These are phyloP conservation scores for Gymnothorax reevesii DNA, from an alignment of 2,797 vertebrate species.

Conservation along the genomic window DNA sequence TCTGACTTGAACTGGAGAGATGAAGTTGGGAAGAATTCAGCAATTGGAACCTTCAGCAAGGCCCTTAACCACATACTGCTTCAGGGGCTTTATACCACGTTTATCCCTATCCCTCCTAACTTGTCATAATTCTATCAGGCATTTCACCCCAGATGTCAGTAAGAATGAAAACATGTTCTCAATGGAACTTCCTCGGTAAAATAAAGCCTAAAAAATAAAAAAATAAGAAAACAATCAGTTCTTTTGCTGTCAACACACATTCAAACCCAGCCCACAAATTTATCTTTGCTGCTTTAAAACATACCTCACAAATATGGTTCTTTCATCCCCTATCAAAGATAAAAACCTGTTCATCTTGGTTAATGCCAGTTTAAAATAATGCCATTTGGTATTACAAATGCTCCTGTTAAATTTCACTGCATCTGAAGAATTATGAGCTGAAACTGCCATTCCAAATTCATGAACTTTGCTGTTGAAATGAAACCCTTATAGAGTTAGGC, in stretches of 20 bases:
- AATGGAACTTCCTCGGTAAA: no score
- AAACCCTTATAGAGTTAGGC: background rate
- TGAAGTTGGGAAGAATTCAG: no score
- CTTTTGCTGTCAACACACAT: constrained; percentile 8
- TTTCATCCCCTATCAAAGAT: background rate
- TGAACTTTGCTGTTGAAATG: background rate
- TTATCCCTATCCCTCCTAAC: no score
- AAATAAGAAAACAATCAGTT: background rate
- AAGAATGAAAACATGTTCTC: no score
- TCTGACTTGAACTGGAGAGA: no score
- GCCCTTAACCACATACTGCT: no score
- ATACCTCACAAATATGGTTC: no score
- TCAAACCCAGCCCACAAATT: constrained; percentile 24
- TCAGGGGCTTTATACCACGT: no score
- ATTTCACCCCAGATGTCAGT: no score
- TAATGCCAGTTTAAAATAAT: constrained; percentile 7
- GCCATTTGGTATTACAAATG: background rate
- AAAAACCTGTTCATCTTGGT: background rate
- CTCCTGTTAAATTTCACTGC: background rate
- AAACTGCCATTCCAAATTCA: background rate
- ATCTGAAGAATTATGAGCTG: background rate
- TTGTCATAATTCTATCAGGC: no score
- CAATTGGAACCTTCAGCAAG: no score
- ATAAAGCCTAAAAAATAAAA: no score
- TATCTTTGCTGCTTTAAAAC: background rate